Base-by-base conservation (phyloP, 2,888 invertebrate species). In the Caenorhabditis sp. region DNA sequence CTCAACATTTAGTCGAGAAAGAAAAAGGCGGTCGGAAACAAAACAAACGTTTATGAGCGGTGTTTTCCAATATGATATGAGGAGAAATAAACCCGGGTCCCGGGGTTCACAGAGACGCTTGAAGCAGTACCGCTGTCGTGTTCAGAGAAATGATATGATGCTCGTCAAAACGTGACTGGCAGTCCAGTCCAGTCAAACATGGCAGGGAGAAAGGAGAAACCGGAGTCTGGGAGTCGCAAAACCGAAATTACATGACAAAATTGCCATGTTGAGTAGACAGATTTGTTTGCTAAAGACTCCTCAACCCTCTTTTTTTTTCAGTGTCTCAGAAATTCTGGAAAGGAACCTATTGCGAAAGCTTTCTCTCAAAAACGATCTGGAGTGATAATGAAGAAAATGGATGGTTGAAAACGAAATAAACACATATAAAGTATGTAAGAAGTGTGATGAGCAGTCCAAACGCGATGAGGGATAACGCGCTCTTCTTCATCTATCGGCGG, bases 121-220 rank as follows among this genome's bases (percentile, higher is more conserved):
- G 56, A 66, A 68, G 74, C 56, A 35, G 64, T 41, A 73, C 64
- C 56, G 69, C 54, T 47, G 69, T 69, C 70, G 79, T 70, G 79
- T 79, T 79, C 79, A 70, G 28, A 70, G 70, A 79, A 79, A 79
- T 79, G 79, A 79, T 70, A 79, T 79, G 79, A 79, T 70, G 61
- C 79, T 79, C 56, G 70, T 79, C 79, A 79, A 70, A 79, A 79
- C 70, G 70, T 72, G 79, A 70, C 79, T 70, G 70, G 70, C 79
- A 64, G 70, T 77, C 66, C 58, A 70, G 58, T 72, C 49, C 66
- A 70, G 70, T 64, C 79, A 79, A 79, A 79, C 28, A 79, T 47
- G 79, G 79, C 38, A 54, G 47, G 47, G 47, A 47, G 47, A 68
- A 68, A 24, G 54, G 51, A 68, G 22, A 54, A 38, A 22, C 35